These are phyloP conservation scores for Aphelenchoides bicaudatus DNA, from an alignment of 2,888 invertebrate genomes.

Conservation along the genomic window DNA sequence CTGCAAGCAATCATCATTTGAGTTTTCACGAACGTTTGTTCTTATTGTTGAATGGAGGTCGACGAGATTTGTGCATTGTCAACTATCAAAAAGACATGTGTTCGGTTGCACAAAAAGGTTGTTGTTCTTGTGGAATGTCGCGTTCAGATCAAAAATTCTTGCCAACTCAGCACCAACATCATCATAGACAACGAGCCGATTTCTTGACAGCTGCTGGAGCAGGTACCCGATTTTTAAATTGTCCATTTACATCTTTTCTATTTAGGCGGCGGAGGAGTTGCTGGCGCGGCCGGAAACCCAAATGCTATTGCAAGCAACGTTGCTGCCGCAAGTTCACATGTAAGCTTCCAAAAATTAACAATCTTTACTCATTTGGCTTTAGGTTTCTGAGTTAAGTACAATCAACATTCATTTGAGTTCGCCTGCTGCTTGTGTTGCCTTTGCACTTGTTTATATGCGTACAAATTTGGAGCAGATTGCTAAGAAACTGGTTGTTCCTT, in stretches of 20 bases:
- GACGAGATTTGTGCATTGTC: conserved; percentile 21
- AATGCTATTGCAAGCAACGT: not conserved
- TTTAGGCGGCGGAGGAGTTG: not conserved
- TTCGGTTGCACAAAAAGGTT: conserved; percentile 8
- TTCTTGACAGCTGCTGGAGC: conserved; percentile 5
- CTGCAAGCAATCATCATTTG: conserved; percentile 22
- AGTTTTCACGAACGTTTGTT: conserved; percentile 32
- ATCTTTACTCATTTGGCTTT: conserved; percentile 71
- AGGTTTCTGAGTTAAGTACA: conserved; percentile 75
- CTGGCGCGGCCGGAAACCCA: not conserved
- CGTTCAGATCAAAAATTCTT: conserved; percentile 17
- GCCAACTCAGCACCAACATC: conserved; percentile 15
- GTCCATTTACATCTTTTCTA: not conserved
- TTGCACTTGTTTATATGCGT: conserved; percentile 86
- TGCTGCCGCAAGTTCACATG: conserved; percentile 30
- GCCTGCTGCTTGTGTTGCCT: conserved; percentile 87
- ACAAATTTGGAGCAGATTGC: conserved; percentile 77
- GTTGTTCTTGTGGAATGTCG: conserved; percentile 19
- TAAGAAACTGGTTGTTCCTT: conserved; percentile 83
- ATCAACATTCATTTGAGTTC: conserved; percentile 93
- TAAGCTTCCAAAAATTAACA: too few relatives aligned
- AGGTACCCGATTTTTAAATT: not conserved
- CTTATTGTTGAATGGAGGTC: conserved; percentile 32
- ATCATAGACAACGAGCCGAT: conserved; percentile 15
- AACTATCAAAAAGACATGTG: conserved; percentile 14